Base-by-base conservation (phyloP, 2,797 vertebrate genomes). In the Gambusia yucatana region DNA sequence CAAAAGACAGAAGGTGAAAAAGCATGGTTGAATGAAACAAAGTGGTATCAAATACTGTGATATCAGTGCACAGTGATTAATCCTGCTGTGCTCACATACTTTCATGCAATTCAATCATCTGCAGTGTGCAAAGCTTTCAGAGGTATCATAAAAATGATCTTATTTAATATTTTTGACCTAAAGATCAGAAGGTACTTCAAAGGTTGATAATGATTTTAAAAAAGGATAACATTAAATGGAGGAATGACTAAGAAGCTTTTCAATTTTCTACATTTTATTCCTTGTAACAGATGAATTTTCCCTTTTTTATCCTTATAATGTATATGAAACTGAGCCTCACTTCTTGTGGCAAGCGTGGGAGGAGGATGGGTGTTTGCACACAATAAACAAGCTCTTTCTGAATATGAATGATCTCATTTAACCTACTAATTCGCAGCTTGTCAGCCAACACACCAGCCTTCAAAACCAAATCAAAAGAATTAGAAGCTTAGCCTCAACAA, bases 371-470 rank as follows among this genome's bases (percentile, higher is more conserved):
- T 84, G 88, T 89, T 84, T 73, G 88, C 82, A 72, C 82, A 85
- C 85, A 89, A 86, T 88, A 85, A 88, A 84, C 44, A 0, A 88
- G 84, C 84, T 87, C 84, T 81, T 85, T 86, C 63, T 82, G 36
- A 87, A 91, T 84, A 82, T 77, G 79, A 76, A 82, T 91, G 89
- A 90, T 94, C 93, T 90, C 81, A 86, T 90, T 93, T 89, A 80
- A 80, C 84, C 88, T 71, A 77, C 83, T 88, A 83, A 91, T 79
- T 72, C 76, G 20, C 73, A 48, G 86, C 36, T 22, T 61, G 74
- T 44, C 69, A 77, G 70, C 78, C 79, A 69, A 86, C 80, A 84
- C 78, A 78, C 36, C 77, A 79, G 77, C 77, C 74, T 84, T 84
- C 77, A 78, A 83, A 88, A 77, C 11, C 36, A 0, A 28, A 80